Percentiles rank a stretch among this genome's conserved stretches.
phyloP scores from a whole-genome alignment of 2,797 vertebrate genomes.

The Platalea minor region DNA sequence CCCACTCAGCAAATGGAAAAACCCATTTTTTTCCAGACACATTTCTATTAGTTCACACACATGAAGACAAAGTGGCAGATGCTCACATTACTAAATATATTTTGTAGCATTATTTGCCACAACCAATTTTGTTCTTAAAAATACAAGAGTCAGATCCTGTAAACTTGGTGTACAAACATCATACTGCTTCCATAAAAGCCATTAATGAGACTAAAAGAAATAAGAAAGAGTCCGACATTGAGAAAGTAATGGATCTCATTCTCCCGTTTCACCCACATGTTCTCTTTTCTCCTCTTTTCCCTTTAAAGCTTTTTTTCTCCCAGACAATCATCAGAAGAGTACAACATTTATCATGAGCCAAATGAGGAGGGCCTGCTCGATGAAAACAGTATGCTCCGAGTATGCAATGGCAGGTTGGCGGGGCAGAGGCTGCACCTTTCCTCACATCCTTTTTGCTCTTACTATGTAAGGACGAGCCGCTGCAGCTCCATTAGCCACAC shows the following conservation, averaged over 20 bases:
- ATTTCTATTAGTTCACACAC: neutral
- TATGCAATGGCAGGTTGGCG: neutral
- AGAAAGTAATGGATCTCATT: neutral
- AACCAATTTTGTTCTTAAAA: neutral
- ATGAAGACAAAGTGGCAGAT: neutral
- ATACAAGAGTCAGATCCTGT: neutral
- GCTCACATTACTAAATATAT: neutral
- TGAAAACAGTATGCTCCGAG: neutral
- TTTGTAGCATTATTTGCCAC: neutral
- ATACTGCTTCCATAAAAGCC: neutral
- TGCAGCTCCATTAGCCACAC: neutral
- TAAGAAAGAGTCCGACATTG: neutral
- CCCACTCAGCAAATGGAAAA: neutral
- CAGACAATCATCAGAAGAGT: neutral
- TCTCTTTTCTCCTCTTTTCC: neutral
- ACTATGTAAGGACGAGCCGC: neutral
- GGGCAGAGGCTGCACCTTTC: neutral
- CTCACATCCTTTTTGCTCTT: neutral
- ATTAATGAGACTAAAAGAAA: neutral
- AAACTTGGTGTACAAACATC: neutral
- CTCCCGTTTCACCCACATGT: neutral
- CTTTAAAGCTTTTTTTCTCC: neutral
- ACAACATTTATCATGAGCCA: neutral
- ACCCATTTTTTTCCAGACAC: fast-evolving
- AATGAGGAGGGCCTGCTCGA: fast-evolving